A percentile compares a stretch with the other conserved stretches of the same genome.
These are phyloP conservation scores for Drosophila testacea DNA, from an alignment of 2,888 invertebrate genomes.

Conservation along the genomic window DNA sequence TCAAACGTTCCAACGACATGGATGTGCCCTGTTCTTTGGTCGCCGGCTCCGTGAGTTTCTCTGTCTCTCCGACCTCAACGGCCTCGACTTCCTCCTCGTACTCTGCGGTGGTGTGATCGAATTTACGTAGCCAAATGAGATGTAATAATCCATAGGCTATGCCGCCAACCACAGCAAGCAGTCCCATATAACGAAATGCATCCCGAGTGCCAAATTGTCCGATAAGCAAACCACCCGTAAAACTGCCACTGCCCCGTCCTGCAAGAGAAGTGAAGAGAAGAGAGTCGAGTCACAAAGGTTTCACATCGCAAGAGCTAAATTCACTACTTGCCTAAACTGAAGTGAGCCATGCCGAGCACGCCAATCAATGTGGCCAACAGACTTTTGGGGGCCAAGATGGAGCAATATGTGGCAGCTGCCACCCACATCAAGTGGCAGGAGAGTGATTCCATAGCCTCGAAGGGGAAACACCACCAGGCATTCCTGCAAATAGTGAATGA, in stretches of 20 bases:
- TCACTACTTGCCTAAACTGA: constrained; percentile 88
- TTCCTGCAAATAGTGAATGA: constrained; percentile 86
- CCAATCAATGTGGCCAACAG: constrained; percentile 94
- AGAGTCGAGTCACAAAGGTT: constrained; percentile 18
- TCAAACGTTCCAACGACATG: constrained; percentile 90
- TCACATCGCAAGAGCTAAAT: constrained; percentile 1
- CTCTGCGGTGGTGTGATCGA: constrained; percentile 85
- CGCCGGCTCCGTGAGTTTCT: constrained; percentile 88
- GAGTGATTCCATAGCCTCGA: constrained; percentile 94
- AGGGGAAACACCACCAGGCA: constrained; percentile 95
- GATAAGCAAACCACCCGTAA: constrained; percentile 91
- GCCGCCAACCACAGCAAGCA: constrained; percentile 90
- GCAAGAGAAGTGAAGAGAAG: not conserved
- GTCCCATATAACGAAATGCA: constrained; percentile 92
- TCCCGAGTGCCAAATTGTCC: constrained; percentile 91
- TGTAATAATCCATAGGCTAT: constrained; percentile 90
- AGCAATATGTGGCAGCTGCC: constrained; percentile 94
- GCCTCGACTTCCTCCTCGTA: constrained; percentile 83
- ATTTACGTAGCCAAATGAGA: constrained; percentile 90
- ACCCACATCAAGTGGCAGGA: constrained; percentile 96
- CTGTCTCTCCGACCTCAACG: constrained; percentile 87
- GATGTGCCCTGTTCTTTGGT: constrained; percentile 90
- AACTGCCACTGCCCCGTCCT: constrained; percentile 93
- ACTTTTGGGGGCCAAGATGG: constrained; percentile 92
- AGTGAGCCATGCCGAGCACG: constrained; percentile 94